These are phyloP conservation scores for Ispidina lecontei DNA, from an alignment of 2,797 vertebrate species.

Conservation along the genomic window DNA sequence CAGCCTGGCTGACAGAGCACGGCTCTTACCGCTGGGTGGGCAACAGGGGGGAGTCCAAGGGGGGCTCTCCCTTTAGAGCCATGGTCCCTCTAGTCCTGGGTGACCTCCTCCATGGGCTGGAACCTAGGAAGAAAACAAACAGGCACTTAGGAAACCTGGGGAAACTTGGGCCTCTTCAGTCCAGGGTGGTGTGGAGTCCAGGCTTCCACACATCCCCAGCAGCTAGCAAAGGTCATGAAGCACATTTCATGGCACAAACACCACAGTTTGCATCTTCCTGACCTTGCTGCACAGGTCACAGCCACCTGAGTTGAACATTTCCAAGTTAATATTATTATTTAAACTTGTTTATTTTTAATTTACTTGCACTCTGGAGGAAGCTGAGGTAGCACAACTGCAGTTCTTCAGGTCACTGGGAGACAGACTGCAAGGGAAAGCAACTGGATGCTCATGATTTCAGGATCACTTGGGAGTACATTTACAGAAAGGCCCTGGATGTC, in stretches of 20 bases:
- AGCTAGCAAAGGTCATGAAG: neutral
- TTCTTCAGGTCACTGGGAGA: neutral
- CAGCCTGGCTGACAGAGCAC: neutral
- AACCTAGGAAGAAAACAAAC: slow-evolving; percentile 58
- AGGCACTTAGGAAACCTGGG: neutral
- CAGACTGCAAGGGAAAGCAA: neutral
- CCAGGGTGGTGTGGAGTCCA: neutral
- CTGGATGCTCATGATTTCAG: neutral
- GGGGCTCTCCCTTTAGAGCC: slow-evolving; percentile 72
- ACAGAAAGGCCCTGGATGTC: neutral
- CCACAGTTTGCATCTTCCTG: neutral
- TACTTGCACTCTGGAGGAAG: neutral
- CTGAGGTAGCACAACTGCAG: neutral
- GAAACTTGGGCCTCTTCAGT: neutral
- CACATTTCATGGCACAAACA: neutral
- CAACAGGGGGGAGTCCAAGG: slow-evolving; percentile 59
- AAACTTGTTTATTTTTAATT: neutral
- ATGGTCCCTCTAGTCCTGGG: slow-evolving; percentile 66
- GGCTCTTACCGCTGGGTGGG: slow-evolving; percentile 78
- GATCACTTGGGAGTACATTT: neutral
- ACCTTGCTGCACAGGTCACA: neutral
- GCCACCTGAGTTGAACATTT: neutral
- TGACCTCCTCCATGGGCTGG: neutral
- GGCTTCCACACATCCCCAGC: neutral
- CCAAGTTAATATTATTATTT: neutral